Evolutionary conservation across 2,888 invertebrate genomes (phyloP).

Genomic region (Xestia sexstrigata): DNA sequence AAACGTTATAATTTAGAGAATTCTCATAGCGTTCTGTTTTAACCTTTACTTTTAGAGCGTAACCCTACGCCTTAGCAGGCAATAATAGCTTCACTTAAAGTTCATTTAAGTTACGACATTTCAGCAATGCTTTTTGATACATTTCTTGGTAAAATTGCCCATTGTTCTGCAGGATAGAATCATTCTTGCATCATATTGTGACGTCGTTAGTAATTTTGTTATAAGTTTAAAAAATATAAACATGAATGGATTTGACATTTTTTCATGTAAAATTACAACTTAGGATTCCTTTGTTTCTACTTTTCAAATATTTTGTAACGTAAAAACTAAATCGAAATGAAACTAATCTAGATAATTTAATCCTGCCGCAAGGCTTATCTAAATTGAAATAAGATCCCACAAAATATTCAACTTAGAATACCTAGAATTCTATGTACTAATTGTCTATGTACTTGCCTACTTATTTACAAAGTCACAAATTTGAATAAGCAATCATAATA

Average conservation of each 20-base stretch:
- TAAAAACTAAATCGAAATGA: not conserved
- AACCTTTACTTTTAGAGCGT: conserved; percentile 55
- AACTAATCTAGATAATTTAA: not conserved
- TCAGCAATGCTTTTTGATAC: conserved; percentile 37
- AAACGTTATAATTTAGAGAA: conserved; percentile 51
- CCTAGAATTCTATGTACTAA: not conserved
- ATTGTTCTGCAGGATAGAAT: conserved; percentile 7
- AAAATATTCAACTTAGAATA: not conserved
- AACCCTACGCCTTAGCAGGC: conserved; percentile 35
- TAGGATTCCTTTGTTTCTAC: not conserved
- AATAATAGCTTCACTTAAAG: conserved; percentile 55
- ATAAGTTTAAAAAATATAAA: not conserved
- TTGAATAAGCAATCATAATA: conserved; percentile 8
- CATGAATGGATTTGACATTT: not conserved
- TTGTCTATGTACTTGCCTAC: not conserved
- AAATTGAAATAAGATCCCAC: conserved; percentile 11
- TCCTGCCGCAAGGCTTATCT: conserved; percentile 3
- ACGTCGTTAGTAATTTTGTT: not conserved
- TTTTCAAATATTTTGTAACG: not conserved
- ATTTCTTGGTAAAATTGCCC: conserved; percentile 34
- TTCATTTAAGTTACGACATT: conserved; percentile 56
- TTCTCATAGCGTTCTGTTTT: conserved; percentile 46
- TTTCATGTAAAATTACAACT: not conserved
- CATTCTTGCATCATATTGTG: not conserved
- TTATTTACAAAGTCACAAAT: conserved; percentile 15